A percentile compares a stretch with the other conserved stretches of the same genome.
These are phyloP conservation scores for Lithobates sylvaticus DNA, from an alignment of 2,797 vertebrate genomes.

Conservation along the genomic window DNA sequence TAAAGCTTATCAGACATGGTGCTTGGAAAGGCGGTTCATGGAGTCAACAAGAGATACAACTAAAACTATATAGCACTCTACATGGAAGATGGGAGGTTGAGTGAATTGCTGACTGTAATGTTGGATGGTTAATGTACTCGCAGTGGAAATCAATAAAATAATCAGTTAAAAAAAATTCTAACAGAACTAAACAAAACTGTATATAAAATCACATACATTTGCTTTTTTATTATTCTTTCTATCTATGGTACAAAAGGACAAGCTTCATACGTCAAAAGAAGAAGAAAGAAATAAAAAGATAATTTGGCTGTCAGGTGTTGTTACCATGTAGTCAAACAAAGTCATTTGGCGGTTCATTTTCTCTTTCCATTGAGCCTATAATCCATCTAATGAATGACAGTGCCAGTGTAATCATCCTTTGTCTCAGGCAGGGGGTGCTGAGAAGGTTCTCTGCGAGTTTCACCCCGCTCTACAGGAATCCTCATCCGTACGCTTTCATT, in stretches of 20 bases:
- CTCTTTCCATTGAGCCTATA: conserved; percentile 13
- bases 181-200: neutral
- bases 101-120: too few relatives aligned
- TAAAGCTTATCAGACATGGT: too few relatives aligned
- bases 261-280: neutral
- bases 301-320: neutral
- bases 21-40: too few relatives aligned
- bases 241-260: neutral
- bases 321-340: conserved; percentile 21
- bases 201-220: neutral
- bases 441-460: conserved; percentile 20
- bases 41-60: too few relatives aligned
- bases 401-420: conserved; percentile 49
- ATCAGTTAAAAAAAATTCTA: neutral
- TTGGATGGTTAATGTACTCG: too few relatives aligned
- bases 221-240: neutral
- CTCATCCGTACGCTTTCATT: conserved; percentile 29
- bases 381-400: conserved; percentile 49
- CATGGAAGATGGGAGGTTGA: too few relatives aligned
- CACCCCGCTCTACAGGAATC: conserved; percentile 44
- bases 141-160: too few relatives aligned
- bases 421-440: conserved; percentile 47
- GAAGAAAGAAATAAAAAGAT: neutral
- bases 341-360: conserved; percentile 37
- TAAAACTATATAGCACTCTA: too few relatives aligned